A percentile compares a stretch with the other conserved stretches of the same genome.
These are phyloP conservation scores for Polydrusus pterygomalis DNA, from an alignment of 2,888 invertebrate genomes.

Conservation along the genomic window DNA sequence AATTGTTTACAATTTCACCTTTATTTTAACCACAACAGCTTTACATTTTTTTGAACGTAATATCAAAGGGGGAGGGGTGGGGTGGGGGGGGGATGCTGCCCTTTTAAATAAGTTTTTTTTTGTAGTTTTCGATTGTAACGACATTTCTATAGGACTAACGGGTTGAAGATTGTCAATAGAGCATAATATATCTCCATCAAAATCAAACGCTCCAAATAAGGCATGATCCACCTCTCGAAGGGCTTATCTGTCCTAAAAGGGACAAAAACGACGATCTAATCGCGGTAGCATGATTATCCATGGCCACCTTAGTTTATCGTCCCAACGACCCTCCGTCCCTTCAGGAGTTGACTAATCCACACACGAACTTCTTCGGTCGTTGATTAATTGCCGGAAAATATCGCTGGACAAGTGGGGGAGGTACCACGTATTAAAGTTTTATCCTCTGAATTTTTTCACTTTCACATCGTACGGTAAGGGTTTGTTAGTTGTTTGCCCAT, in stretches of 20 bases:
- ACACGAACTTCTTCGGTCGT: constrained; percentile 20
- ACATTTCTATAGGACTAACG: too few species aligned
- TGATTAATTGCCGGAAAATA: constrained; percentile 43
- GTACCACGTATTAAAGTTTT: neutral
- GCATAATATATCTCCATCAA: neutral
- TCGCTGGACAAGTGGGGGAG: constrained; percentile 18
- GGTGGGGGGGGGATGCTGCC: too few species aligned
- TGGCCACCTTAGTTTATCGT: constrained; percentile 19
- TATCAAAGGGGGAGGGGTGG: too few species aligned
- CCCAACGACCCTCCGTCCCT: constrained; percentile 9
- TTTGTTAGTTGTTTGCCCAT: too few species aligned
- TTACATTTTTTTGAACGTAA: too few species aligned
- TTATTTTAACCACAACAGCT: too few species aligned
- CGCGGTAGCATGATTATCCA: constrained; percentile 6
- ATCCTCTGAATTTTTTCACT: too few species aligned
- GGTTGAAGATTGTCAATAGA: neutral
- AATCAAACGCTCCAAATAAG: neutral
- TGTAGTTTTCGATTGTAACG: too few species aligned
- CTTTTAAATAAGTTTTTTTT: too few species aligned
- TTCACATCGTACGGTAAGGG: too few species aligned
- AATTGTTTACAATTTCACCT: too few species aligned
- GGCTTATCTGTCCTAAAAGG: constrained; percentile 14
- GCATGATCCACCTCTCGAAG: neutral
- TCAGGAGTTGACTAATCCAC: constrained; percentile 19
- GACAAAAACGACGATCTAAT: constrained; percentile 27